Evolutionary conservation across 1,140 invertebrate genomes (phyloP).

Genomic region (Cydia pomonella): DNA sequence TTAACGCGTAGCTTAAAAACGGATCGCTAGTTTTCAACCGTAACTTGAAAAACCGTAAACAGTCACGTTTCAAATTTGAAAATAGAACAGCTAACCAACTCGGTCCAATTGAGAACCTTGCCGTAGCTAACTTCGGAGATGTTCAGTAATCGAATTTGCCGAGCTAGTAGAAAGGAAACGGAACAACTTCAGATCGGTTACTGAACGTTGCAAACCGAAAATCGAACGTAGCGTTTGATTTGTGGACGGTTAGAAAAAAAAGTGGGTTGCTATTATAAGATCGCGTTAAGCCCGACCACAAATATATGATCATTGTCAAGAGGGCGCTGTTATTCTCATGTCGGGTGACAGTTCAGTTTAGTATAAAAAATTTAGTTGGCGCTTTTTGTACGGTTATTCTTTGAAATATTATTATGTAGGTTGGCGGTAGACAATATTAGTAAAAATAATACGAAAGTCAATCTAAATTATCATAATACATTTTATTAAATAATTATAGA

Average conservation of each 20-base stretch:
- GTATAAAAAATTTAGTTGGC: too few species aligned
- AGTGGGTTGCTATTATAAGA: too few species aligned
- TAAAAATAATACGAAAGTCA: too few species aligned
- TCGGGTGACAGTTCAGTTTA: too few species aligned
- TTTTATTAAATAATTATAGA: neutral
- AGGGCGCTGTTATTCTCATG: too few species aligned
- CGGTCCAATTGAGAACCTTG: slow-evolving; percentile 44
- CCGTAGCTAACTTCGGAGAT: slow-evolving; percentile 47
- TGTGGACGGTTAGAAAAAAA: neutral
- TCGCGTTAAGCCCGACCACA: too few species aligned
- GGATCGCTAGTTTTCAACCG: too few species aligned
- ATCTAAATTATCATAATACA: neutral
- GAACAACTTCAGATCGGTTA: slow-evolving; percentile 2
- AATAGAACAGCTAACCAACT: slow-evolving; percentile 37
- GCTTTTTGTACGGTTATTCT: too few species aligned
- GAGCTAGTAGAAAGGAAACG: slow-evolving; percentile 26
- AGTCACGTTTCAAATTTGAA: slow-evolving; percentile 11
- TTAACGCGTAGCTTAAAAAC: neutral
- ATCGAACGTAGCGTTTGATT: neutral
- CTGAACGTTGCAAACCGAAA: slow-evolving; percentile 9
- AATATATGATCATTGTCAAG: too few species aligned
- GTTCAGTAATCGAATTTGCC: slow-evolving; percentile 50
- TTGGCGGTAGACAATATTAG: too few species aligned
- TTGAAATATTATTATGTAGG: too few species aligned
- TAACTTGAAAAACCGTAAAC: slow-evolving; percentile 4